phyloP scores from a whole-genome alignment of 2,797 vertebrate species.

The Falco biarmicus region DNA sequence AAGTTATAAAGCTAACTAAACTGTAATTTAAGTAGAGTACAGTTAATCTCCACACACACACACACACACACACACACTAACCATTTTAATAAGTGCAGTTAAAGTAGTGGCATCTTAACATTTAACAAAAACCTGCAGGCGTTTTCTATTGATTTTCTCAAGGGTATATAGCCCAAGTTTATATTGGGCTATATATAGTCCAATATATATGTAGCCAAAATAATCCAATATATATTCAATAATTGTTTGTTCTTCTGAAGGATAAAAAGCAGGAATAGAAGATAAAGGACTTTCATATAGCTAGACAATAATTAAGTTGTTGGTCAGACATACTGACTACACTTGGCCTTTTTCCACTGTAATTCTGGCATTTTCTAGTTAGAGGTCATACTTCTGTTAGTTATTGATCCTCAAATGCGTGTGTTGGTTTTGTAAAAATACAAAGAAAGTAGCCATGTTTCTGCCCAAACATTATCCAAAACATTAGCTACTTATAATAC shows the following conservation, averaged over 20 bases:
- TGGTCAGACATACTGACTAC: neutral
- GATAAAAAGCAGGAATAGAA: neutral
- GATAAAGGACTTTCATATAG: neutral
- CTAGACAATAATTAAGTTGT: neutral
- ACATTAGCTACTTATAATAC: neutral
- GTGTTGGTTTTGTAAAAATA: neutral
- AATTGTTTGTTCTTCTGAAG: neutral
- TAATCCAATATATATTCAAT: neutral
- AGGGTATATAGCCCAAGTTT: neutral
- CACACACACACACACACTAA: neutral
- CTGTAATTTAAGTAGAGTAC: neutral
- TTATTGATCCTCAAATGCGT: neutral
- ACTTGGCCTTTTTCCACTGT: neutral
- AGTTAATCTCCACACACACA: neutral
- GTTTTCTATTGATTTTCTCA: constrained; percentile 9
- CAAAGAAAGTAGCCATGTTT: neutral
- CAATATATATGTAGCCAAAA: neutral
- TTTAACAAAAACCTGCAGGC: neutral
- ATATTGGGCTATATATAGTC: neutral
- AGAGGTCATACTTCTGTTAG: neutral
- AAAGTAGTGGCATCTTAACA: neutral
- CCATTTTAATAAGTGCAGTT: neutral
- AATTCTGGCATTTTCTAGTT: neutral
- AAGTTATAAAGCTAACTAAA: neutral
- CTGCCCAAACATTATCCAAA: neutral